phyloP scores from a whole-genome alignment of 1,140 invertebrate genomes.

The Lutraria rhynchaena region DNA sequence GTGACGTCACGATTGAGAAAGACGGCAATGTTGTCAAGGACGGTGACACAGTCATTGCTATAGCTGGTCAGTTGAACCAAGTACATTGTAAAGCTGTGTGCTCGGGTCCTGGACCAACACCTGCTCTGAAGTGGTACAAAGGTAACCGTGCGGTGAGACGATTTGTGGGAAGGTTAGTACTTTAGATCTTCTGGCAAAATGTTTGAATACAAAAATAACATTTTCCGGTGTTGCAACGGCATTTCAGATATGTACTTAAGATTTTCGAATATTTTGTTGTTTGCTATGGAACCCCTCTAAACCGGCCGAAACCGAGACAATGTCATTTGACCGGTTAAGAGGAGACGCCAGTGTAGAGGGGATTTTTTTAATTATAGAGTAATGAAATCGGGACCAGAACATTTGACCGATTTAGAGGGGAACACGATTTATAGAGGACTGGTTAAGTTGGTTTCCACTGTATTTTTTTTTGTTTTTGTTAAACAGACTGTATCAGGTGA shows the following conservation, averaged over 20 bases:
- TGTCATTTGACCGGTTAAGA: too few relatives aligned
- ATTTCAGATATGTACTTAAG: too few relatives aligned
- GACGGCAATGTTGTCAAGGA: background rate
- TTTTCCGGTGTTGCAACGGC: too few relatives aligned
- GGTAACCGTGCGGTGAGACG: background rate
- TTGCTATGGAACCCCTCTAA: too few relatives aligned
- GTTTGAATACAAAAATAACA: too few relatives aligned
- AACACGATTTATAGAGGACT: background rate
- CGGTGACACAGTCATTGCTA: background rate
- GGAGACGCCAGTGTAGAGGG: too few relatives aligned
- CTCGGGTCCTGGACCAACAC: background rate
- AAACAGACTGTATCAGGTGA: slow-evolving; percentile 19
- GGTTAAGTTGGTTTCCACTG: background rate
- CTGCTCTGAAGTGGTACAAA: slow-evolving; percentile 13
- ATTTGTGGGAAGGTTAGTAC: slow-evolving; percentile 3
- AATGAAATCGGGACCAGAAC: background rate
- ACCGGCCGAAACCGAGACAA: too few relatives aligned
- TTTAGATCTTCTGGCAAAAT: too few relatives aligned
- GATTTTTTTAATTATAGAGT: too few relatives aligned
- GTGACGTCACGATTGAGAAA: slow-evolving; percentile 6
- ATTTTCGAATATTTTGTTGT: too few relatives aligned
- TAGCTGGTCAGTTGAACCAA: slow-evolving; percentile 16
- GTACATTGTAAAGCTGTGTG: slow-evolving; percentile 21
- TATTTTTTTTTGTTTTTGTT: too few relatives aligned
- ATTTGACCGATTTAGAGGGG: too few relatives aligned